Evolutionary conservation across 2,888 invertebrate genomes (phyloP).

Genomic region (Candidula unifasciata): DNA sequence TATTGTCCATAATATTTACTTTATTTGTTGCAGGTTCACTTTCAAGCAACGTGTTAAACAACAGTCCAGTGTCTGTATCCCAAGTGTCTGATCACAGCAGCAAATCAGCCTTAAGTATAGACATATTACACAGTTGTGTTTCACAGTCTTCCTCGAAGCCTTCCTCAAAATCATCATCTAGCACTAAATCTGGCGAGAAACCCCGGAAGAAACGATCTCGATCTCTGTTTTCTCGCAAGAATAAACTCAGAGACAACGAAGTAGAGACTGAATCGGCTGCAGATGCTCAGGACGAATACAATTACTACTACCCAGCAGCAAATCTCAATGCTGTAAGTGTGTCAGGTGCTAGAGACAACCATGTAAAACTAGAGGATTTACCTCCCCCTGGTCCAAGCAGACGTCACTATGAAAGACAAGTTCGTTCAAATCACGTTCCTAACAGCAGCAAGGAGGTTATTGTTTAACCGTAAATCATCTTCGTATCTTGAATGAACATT

Average conservation of each 20-base stretch:
- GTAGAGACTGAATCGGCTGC: conserved; percentile 9
- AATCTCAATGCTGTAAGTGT: conserved; percentile 33
- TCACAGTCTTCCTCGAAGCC: conserved; percentile 1
- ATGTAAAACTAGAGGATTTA: conserved; percentile 13
- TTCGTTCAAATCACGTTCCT: conserved; percentile 6
- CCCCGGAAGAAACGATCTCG: conserved; percentile 48
- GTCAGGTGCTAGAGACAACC: neutral
- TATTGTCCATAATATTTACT: too few relatives aligned
- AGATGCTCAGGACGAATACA: conserved; percentile 31
- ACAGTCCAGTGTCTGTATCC: neutral
- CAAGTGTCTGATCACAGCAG: neutral
- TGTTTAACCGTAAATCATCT: neutral
- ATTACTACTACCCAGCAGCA: conserved; percentile 41
- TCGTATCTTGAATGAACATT: too few relatives aligned
- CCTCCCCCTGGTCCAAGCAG: conserved; percentile 27
- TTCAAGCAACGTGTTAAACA: conserved; percentile 24
- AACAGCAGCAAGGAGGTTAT: conserved; percentile 38
- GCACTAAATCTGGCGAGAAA: conserved; percentile 35
- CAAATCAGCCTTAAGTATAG: conserved; percentile 18
- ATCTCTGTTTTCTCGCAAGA: conserved; percentile 48
- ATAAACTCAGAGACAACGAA: conserved; percentile 47
- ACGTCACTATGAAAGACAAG: conserved; percentile 42
- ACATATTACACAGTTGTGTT: neutral
- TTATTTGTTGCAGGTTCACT: neutral
- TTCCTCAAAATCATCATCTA: conserved; percentile 5